Evolutionary conservation across 2,113 vertebrate species (phyloP).

Genomic region (Brienomyrus longianalis): DNA sequence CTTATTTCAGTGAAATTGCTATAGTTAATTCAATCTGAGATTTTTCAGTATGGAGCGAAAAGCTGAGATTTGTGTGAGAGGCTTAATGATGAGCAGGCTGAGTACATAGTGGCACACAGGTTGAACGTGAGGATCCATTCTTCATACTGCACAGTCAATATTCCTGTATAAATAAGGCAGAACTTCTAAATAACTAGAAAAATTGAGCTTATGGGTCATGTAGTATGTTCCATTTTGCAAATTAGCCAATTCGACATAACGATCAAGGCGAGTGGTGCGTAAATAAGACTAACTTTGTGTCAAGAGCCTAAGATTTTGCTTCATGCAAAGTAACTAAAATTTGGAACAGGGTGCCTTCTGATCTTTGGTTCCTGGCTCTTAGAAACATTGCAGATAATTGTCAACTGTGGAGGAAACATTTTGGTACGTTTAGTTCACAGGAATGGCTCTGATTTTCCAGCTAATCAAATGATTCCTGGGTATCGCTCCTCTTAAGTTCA

Average conservation of each 20-base stretch:
- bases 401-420: background rate
- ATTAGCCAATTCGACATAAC: background rate
- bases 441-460: background rate
- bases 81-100: background rate
- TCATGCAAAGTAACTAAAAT: background rate
- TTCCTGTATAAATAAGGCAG: background rate
- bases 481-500: background rate
- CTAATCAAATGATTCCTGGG: background rate
- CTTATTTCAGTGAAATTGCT: background rate
- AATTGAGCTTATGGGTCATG: background rate
- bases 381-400: background rate
- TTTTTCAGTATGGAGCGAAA: background rate
- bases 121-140: background rate
- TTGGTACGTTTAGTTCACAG: background rate
- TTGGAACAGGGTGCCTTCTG: background rate
- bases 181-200: background rate
- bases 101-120: background rate
- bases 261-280: background rate
- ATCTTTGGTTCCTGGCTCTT: background rate
- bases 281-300: background rate
- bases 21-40: background rate
- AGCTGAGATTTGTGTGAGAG: background rate
- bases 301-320: background rate
- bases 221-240: background rate
- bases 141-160: background rate